Base-by-base conservation (phyloP, 2,888 invertebrate species). In the Catocala sponsa region DNA sequence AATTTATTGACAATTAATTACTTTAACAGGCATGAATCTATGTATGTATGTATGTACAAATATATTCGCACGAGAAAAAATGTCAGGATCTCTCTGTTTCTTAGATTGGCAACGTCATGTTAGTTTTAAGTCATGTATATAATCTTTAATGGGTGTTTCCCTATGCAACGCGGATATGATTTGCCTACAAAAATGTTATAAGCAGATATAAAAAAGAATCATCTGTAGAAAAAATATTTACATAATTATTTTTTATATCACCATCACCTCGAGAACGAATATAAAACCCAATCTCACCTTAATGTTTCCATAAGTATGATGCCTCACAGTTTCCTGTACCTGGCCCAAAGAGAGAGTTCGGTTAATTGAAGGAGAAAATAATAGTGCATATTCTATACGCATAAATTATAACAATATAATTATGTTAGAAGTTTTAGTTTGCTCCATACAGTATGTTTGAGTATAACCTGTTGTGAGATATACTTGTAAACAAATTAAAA, bases 271-370 rank as follows among this genome's bases (percentile, higher is more conserved):
- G 82, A 78, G 56, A 72, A 69, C 67, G 76, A 85, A 81, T 77
- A 60, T 70, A 74, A 86, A 90, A 85, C 90, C 91, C 82, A 84
- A 77, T 90, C 92, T 94, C 95, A 96, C 96, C 96, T 96, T 96
- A 89, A 96, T 96, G 91, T 95, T 96, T 94, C 96, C 96, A 91
- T 95, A 96, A 91, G 96, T 96, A 92, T 96, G 95, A 94, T 96
- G 96, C 91, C 96, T 95, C 93, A 96, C 94, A 90, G 94, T 96
- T 95, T 95, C 96, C 95, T 96, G 96, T 95, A 96, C 96, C 96
- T 96, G 95, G 95, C 93, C 95, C 95, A 95, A 92, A 93, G 91
- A 92, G 88, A 90, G 76, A 89, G 80, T 90, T 88, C 87, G 86
- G 93, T 93, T 94, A 94, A 92, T 92, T 83, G 87, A 88, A 90